A percentile compares a stretch with the other conserved stretches of the same genome.
phyloP scores from a whole-genome alignment of 2,113 vertebrate species.

The Micromys minutus region DNA sequence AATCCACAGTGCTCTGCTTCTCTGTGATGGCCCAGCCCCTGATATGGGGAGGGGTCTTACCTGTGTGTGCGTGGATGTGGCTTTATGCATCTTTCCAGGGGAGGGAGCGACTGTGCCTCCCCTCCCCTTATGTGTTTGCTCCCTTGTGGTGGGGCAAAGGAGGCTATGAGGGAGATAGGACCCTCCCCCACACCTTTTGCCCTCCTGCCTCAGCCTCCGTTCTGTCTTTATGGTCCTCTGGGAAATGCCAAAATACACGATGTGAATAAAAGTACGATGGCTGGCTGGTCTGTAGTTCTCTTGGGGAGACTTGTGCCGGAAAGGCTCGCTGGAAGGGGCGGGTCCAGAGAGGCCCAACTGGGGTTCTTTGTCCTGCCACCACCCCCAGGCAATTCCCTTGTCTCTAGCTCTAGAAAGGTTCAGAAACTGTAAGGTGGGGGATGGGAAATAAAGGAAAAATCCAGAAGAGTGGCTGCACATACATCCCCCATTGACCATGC shows the following conservation, averaged over 20 bases:
- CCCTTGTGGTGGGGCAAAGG: slow-evolving; percentile 56
- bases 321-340: not conserved
- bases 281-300: not conserved
- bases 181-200: not conserved
- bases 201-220: slow-evolving; percentile 53
- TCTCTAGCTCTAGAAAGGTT: not conserved
- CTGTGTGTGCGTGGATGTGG: slow-evolving; percentile 66
- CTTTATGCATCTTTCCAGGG: slow-evolving; percentile 70
- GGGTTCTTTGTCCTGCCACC: not conserved
- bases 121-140: slow-evolving; percentile 60
- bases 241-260: slow-evolving; percentile 80
- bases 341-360: not conserved
- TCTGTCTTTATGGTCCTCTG: slow-evolving; percentile 67
- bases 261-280: slow-evolving; percentile 79
- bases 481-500: not conserved
- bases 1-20: slow-evolving; percentile 78
- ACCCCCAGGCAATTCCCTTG: not conserved
- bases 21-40: slow-evolving; percentile 67
- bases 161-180: slow-evolving; percentile 60
- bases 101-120: slow-evolving; percentile 34
- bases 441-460: not conserved
- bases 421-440: not conserved
- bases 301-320: not conserved
- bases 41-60: slow-evolving; percentile 23
- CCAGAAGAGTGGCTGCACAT: not conserved